Base-by-base conservation (phyloP, 2,797 vertebrate species). In the Diglossa cyanea region DNA sequence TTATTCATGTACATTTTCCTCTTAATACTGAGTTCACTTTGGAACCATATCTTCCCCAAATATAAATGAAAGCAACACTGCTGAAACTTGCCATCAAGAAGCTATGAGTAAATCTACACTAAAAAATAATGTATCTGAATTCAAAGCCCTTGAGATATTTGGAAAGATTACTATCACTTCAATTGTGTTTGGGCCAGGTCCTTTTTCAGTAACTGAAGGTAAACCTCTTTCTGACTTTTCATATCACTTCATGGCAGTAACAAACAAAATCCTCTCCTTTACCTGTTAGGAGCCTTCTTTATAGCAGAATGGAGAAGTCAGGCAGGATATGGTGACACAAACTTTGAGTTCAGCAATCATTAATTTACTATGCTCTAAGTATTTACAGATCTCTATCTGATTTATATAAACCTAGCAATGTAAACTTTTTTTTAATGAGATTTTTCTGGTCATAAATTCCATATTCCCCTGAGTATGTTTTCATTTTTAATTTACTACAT, bases 401-500 rank as follows among this genome's bases (percentile, higher is more conserved):
- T 97, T 94, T 96, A 95, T 96, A 92, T 79, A 93, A 92, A 93
- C 81, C 53, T 95, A 35, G 37, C 89, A 92, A 90, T 94, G 25
- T 51, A 78, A 50, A 67, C 24, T 93, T 44, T 51, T 57, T 91
- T 91, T 90, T 35, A 25, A 88, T 84, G 67, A 92, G 33, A 61
- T 79, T 81, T 94, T 78, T 83, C 45, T 88, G 35, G 30, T 89
- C 77, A 39, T 93, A 96, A 86, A 96, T 96, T 94, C 87, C 26
- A 66, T 95, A 86, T 86, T 93, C 67, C 58, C 68, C 45, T 90
- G 72, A 57, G 84, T 88, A n/a, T 92, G 81, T 87, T 95, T 96
- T 97, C 93, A 94, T 96, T 94, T 93, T 92, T 95, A 95, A 97
- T 97, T 95, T 96, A 91, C 65, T 95, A 65, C 51, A 45, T 88